Percentiles rank a stretch among this genome's conserved stretches.
These are phyloP conservation scores for Microctonus brassicae DNA, from an alignment of 2,888 invertebrate genomes.

Conservation along the genomic window DNA sequence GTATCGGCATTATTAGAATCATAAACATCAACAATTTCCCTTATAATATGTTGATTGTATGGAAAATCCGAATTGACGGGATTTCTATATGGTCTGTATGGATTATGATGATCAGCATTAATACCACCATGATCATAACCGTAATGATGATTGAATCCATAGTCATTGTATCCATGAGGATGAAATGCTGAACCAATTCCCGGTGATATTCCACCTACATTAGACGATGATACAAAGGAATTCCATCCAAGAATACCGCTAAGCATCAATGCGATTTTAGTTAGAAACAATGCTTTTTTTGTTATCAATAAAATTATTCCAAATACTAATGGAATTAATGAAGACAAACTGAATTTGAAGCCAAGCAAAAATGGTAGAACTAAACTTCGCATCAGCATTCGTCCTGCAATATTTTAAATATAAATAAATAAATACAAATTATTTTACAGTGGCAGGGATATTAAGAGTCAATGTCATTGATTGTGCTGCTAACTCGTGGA, in stretches of 20 bases:
- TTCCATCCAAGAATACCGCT: conserved; percentile 77
- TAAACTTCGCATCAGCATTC: conserved; percentile 79
- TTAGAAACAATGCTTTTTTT: conserved; percentile 83
- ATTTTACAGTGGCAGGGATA: not conserved
- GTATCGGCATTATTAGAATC: conserved; percentile 52
- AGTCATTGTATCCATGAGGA: conserved; percentile 41
- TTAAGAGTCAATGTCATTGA: conserved; percentile 53
- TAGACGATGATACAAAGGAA: conserved; percentile 60
- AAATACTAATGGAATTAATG: conserved; percentile 80
- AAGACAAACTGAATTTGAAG: conserved; percentile 83
- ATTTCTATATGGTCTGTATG: conserved; percentile 51
- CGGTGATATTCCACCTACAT: conserved; percentile 38
- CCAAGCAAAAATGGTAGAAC: conserved; percentile 84
- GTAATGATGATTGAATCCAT: conserved; percentile 44
- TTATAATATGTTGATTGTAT: conserved; percentile 59
- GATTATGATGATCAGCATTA: conserved; percentile 48
- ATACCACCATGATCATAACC: conserved; percentile 38
- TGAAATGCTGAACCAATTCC: conserved; percentile 34
- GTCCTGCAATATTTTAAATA: conserved; percentile 74
- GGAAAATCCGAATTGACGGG: conserved; percentile 43
- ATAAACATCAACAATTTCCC: conserved; percentile 64
- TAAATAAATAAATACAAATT: conserved; percentile 8
- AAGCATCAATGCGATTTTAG: conserved; percentile 81
- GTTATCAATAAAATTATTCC: conserved; percentile 79
- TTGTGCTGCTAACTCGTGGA: conserved; percentile 59